These are phyloP conservation scores for Podiceps cristatus DNA, from an alignment of 2,113 vertebrate species.

Conservation along the genomic window DNA sequence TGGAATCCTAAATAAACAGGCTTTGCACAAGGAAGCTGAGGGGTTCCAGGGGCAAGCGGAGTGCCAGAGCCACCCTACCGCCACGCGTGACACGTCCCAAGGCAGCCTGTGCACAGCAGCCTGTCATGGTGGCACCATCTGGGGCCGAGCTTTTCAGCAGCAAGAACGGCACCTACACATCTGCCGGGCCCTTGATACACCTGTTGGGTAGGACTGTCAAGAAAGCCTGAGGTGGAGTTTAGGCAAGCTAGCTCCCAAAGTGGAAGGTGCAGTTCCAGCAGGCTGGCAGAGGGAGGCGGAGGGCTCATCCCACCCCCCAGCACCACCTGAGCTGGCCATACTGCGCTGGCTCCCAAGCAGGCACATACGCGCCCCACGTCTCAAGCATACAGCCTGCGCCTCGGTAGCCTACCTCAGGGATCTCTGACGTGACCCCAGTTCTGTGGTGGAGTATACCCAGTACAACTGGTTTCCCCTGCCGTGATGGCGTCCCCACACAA, in stretches of 20 bases:
- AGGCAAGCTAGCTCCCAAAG: neutral
- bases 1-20: slow-evolving; percentile 3
- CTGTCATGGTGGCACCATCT: accelerated
- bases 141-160: neutral
- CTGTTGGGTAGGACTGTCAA: neutral
- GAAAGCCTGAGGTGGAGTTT: neutral
- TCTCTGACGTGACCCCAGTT: neutral
- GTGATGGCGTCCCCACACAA: neutral
- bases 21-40: neutral
- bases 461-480: neutral
- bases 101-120: neutral
- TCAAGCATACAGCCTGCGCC: neutral
- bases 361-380: accelerated
- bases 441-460: neutral
- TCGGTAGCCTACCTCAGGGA: accelerated
- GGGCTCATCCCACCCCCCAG: too few relatives aligned
- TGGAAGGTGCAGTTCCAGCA: neutral
- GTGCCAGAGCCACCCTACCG: neutral
- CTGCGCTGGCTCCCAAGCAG: neutral
- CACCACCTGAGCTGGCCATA: accelerated
- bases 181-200: neutral
- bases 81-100: accelerated
- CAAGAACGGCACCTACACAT: neutral
- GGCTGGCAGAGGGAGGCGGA: neutral
- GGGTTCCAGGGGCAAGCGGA: neutral